Conservation (phyloP, 2,888 invertebrate species). For the Notodonta ziczac region DNA sequence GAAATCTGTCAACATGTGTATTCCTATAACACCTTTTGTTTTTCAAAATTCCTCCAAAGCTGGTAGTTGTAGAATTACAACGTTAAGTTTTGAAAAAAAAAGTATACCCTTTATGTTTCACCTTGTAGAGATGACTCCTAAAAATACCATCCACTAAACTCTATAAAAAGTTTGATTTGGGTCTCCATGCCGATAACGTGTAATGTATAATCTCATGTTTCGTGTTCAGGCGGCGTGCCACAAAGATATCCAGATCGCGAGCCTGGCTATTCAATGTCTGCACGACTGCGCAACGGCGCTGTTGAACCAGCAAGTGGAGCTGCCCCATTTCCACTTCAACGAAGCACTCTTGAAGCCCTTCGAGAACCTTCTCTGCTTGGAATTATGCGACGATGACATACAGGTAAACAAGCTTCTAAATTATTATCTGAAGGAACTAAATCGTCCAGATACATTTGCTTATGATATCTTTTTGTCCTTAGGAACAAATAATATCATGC, state of each 20-base stretch:
- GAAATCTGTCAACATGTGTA: too few relatives aligned
- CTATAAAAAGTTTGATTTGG: too few relatives aligned
- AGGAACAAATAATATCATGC: constrained; percentile 96
- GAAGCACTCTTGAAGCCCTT: constrained; percentile 97
- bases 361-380: constrained; percentile 96
- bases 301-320: constrained; percentile 93
- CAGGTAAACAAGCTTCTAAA: constrained; percentile 82
- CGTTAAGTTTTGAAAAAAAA: too few relatives aligned
- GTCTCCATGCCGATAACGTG: too few relatives aligned
- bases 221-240: constrained; percentile 93
- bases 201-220: too few relatives aligned
- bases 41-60: too few relatives aligned
- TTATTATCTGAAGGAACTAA: background rate
- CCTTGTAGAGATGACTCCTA: too few relatives aligned
- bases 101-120: too few relatives aligned
- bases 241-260: constrained; percentile 94
- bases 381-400: constrained; percentile 96
- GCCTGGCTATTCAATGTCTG: constrained; percentile 95
- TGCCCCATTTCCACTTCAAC: constrained; percentile 97
- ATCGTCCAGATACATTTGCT: background rate
- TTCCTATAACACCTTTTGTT: too few relatives aligned
- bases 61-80: too few relatives aligned
- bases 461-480: constrained; percentile 44
- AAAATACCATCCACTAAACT: too few relatives aligned
- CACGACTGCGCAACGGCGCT: constrained; percentile 96